Conservation (phyloP, 2,113 vertebrate species). For the Seriola rivoliana region DNA sequence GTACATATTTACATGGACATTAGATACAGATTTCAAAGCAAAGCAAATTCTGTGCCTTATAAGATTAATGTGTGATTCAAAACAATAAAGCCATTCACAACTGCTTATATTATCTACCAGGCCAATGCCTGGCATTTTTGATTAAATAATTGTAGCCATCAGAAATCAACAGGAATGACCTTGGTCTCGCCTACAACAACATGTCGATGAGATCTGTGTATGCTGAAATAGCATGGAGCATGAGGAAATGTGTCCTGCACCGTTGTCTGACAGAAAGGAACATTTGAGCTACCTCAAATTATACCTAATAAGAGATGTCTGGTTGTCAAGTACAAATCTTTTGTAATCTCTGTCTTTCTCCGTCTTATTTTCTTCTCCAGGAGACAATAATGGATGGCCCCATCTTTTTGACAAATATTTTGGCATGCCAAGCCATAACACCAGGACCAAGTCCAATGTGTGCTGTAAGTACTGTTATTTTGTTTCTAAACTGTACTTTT, state of each 20-base stretch:
- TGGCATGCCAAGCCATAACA: slow-evolving; percentile 80
- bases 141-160: no score
- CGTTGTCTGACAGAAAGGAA: neutral
- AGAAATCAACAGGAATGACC: neutral
- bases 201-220: no score
- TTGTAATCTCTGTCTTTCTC: neutral
- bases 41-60: neutral
- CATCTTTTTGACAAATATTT: slow-evolving; percentile 92
- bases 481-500: neutral
- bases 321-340: neutral
- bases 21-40: no score
- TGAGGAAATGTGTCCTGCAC: neutral
- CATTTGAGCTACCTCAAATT: neutral
- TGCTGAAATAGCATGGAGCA: neutral
- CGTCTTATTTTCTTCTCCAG: slow-evolving; percentile 80
- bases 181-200: neutral
- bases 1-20: no score
- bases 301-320: neutral
- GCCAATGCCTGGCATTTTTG: neutral
- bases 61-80: neutral
- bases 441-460: slow-evolving; percentile 80
- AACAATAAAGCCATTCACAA: neutral
- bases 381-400: slow-evolving; percentile 95
- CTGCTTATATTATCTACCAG: neutral
- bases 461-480: slow-evolving; percentile 89